Evolutionary conservation across 2,113 vertebrate species (phyloP), one percentile per base, ranked within the genome.

Genomic region (Centropristis striata): DNA sequence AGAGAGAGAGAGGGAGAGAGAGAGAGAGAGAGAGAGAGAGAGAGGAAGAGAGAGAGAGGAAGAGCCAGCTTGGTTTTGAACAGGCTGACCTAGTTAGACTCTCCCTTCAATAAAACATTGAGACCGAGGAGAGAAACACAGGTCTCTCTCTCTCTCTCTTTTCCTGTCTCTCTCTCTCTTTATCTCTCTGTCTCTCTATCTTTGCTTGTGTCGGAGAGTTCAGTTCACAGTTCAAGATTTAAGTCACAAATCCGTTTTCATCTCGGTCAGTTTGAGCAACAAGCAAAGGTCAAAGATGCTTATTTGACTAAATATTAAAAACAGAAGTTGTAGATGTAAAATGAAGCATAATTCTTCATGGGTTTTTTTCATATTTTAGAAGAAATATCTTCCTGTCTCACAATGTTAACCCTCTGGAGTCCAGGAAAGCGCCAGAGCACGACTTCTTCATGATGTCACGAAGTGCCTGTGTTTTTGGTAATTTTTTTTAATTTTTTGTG

Each of bases 71-170:
- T 54, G 36, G 66, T 65, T n/a, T 81, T 64, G 46, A 81, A 70
- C 54, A 75, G 71, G 42, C 61, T 89, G 87, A 88, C 90, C 90
- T 78, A 89, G 51, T 76, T 91, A 86, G 86, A 85, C 69, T 88
- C 81, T 68, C 60, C 55, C 66, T 81, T 80, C 70, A 86, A 90
- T 90, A 89, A 87, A 89, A 88, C 85, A 90, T 87, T 18, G 61
- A 81, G 79, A 69, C 37, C 8, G 78, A 85, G 76, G 71, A 46
- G 21, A 74, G 64, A 80, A 78, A 55, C 60, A 27, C 27, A 47
- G 51, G 66, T 80, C 73, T 78, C 66, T 46, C 49, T 75, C 41
- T 39, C 44, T 57, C 21, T 32, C 32, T 61, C 13, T 41, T 4
- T 36, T 15, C 20, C 5, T 44, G 37, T 58, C 14, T 47, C 18